Base-by-base conservation (phyloP, 30 jellyfish, hydroid and myxozoan species). In the Hydractinia symbiolongicarpus region DNA sequence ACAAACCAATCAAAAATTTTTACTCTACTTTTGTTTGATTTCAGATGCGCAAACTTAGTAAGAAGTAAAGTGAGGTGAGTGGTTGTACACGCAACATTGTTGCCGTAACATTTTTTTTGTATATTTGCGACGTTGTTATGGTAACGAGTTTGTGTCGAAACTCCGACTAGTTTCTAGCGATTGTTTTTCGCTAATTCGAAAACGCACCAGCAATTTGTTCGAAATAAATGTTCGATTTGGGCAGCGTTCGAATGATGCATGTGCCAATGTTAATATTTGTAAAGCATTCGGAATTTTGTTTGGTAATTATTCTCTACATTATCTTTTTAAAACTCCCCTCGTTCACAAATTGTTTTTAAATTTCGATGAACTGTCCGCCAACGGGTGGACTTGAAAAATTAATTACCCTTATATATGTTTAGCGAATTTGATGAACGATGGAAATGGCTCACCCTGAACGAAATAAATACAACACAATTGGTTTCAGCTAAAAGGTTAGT, bases 361-460 rank as follows among this genome's bases (percentile, higher is more conserved):
- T 16, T 11, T 58, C 19, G 19, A 58, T 16, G 69, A 11, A 58
- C 44, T 2, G 44, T 30, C 44, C 44, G 44, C 44, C 44, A 0
- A 30, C 44, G 2, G 2, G 44, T 30, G 44, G 2, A 30, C 44
- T 30, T 30, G 44, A 30, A 30, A 30, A 0, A 30, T 30, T 0
- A 30, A 30, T 30, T 30, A 0, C 44, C 2, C 2, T 60, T 60
- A 60, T 20, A 11, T 40, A 8, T 50, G 19, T 20, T 55, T 52
- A 55, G 83, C 55, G 84, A 61, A 17, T n/a, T 60, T 13, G 95
- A 86, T 53, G 95, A 91, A 8, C 77, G 85, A 4, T 91, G 95
- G 86, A 76, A 78, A 15, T 91, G 98, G 95, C 61, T 91, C 62
- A 55, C 83, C 7, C 72, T 86, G 68, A 91, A 91, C 61, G 96